Conservation (phyloP, 92 coral and sea anemone genomes). For the Umimayanthus chanpuru region DNA sequence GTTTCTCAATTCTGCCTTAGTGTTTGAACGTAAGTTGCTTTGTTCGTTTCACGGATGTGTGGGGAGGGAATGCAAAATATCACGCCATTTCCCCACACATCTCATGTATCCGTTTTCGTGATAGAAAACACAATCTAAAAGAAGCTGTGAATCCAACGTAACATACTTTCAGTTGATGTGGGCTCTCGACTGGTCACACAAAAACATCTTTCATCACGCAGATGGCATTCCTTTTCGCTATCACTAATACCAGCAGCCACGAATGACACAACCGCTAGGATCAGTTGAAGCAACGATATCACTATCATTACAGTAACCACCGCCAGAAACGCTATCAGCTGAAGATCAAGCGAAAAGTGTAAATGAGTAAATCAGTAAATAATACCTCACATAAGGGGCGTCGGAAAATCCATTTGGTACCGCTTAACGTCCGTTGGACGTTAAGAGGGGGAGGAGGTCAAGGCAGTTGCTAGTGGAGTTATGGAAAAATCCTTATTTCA, state of each 20-base stretch:
- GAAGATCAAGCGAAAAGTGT: background rate
- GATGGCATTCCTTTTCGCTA: background rate
- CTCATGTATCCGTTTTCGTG: too few relatives aligned
- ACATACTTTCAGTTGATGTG: slow-evolving; percentile 13
- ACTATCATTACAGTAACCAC: background rate
- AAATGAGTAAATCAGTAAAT: background rate
- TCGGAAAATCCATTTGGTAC: too few relatives aligned
- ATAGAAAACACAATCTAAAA: background rate
- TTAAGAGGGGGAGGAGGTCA: too few relatives aligned
- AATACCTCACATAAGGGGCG: background rate
- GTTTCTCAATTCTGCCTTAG: too few relatives aligned
- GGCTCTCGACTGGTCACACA: slow-evolving; percentile 10
- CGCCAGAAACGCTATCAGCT: slow-evolving; percentile 4
- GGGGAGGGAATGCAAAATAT: too few relatives aligned
- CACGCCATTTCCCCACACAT: too few relatives aligned
- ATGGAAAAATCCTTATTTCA: too few relatives aligned
- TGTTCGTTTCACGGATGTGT: too few relatives aligned
- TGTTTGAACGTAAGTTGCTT: too few relatives aligned
- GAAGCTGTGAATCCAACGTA: background rate
- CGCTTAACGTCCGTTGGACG: too few relatives aligned
- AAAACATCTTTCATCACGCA: background rate
- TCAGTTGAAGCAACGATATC: background rate
- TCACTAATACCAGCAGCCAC: background rate
- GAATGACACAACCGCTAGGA: background rate
- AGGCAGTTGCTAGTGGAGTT: too few relatives aligned